phyloP scores from a whole-genome alignment of 2,888 invertebrate species.

The Hermaeophaga mercurialis region DNA sequence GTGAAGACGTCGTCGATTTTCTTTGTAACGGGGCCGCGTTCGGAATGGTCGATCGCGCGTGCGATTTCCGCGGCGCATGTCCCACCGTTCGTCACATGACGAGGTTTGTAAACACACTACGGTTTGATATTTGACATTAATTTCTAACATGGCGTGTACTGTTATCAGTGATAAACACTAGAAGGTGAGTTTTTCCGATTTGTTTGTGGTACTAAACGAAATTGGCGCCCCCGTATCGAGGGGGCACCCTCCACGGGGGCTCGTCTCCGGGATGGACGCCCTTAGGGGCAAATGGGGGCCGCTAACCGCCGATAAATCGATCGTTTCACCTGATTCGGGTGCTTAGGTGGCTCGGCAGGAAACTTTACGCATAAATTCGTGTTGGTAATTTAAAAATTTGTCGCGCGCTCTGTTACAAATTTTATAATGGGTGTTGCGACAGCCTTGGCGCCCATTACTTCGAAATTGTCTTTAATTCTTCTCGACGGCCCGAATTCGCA shows the following conservation, averaged over 20 bases:
- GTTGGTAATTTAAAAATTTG: constrained; percentile 12
- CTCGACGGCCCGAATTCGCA: constrained; percentile 8
- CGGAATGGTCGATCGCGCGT: constrained; percentile 18
- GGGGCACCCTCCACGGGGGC: no score
- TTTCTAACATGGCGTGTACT: constrained; percentile 50
- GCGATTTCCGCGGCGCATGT: constrained; percentile 36
- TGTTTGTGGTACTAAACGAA: constrained; percentile 18
- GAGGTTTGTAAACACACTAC: constrained; percentile 45
- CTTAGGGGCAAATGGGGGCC: no score
- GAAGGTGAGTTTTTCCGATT: constrained; percentile 44
- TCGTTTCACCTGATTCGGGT: constrained; percentile 33
- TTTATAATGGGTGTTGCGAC: constrained; percentile 10
- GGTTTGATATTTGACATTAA: constrained; percentile 48
- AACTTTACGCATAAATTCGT: constrained; percentile 20
- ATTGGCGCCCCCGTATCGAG: no score
- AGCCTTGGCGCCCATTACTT: constrained; percentile 23
- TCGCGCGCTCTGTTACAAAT: constrained; percentile 17
- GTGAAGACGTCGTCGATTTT: constrained; percentile 6
- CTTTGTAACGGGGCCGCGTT: neutral
- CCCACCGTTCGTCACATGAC: constrained; percentile 40
- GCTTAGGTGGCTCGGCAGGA: constrained; percentile 34
- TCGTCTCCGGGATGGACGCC: no score
- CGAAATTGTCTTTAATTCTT: constrained; percentile 19
- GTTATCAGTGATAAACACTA: constrained; percentile 47
- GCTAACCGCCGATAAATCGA: constrained; percentile 34